Evolutionary conservation across 1,140 invertebrate genomes (phyloP).

Genomic region (Bathynomus jamesi): DNA sequence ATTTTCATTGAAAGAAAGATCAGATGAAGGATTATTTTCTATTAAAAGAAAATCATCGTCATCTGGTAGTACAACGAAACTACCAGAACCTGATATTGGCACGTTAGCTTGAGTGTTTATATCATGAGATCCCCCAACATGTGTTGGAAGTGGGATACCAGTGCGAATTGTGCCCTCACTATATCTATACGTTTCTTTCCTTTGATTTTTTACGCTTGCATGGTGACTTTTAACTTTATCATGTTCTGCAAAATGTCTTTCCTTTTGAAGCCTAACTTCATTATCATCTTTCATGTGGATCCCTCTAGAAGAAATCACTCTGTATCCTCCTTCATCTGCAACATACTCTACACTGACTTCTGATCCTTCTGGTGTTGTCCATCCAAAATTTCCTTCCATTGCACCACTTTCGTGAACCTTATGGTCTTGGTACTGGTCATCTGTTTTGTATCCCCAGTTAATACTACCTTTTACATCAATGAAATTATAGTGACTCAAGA

Average conservation of each 20-base stretch:
- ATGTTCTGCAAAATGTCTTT: slow-evolving; percentile 4
- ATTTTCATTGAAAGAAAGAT: too few relatives aligned
- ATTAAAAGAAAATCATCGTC: not conserved
- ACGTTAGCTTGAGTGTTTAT: not conserved
- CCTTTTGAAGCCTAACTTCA: slow-evolving; percentile 6
- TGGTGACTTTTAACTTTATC: not conserved
- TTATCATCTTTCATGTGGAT: slow-evolving; percentile 13
- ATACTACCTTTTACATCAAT: slow-evolving; percentile 26
- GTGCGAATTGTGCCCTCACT: not conserved
- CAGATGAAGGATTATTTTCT: not conserved
- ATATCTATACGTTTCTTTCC: not conserved
- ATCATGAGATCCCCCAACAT: not conserved
- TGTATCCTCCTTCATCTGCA: slow-evolving; percentile 26
- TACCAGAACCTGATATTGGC: not conserved
- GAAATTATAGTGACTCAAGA: slow-evolving; percentile 17
- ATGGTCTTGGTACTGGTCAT: slow-evolving; percentile 29
- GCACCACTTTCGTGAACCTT: slow-evolving; percentile 19
- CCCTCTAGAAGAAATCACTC: slow-evolving; percentile 9
- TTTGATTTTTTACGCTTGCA: not conserved
- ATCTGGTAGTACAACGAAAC: not conserved
- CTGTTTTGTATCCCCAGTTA: slow-evolving; percentile 22
- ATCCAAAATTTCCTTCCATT: slow-evolving; percentile 27
- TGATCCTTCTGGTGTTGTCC: slow-evolving; percentile 23
- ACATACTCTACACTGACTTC: slow-evolving; percentile 25
- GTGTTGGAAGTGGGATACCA: not conserved